Evolutionary conservation across 2,113 vertebrate genomes (phyloP), one percentile per base, ranked within the genome.

Genomic region (Blennius ocellaris): DNA sequence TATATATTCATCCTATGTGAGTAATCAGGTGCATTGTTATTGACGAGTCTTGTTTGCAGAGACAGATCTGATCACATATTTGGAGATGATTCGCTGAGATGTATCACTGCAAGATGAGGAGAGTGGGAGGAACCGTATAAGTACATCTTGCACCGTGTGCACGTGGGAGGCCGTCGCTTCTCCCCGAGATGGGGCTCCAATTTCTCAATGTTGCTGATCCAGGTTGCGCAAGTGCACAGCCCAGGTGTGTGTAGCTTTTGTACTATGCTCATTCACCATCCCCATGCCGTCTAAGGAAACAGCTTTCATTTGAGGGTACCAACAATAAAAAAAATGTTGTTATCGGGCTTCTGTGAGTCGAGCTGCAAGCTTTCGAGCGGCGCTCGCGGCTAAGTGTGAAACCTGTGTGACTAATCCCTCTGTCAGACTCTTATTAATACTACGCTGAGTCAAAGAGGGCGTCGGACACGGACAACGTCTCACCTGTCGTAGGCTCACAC

Each of bases 401-500:
- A 16, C 39, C 41, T 16, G 14, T 59, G 55, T 86, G 79, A 84
- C 81, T 79, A 68, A 86, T 77, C 53, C 69, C 73, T 57, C 64
- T 45, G 38, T 61, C 73, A 60, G 57, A 69, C 66, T 73, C 73
- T 86, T 30, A 30, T 30, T 30, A 82, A 76, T 82, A 76, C 82
- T 83, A 82, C 39, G 0, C 10, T 59, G 47, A 75, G 63, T 50
- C 63, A 53, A 55, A 36, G 63, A 43, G 70, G 44, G 57, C 6
- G 44, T 21, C 30, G 49, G 41, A 30, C 4, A 72, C 57, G 57
- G 50, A 76, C 70, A 39, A 1, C 0, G 3, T 9, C 96, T 92
- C 92, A 99, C 98, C 97, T 99, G 97, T 30, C 96, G 92, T 77
- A 99, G 92, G 80, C 93, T 98, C 89, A 99, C 94, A 54, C 95